phyloP scores from a whole-genome alignment of 2,113 vertebrate genomes.

The Bufo gargarizans region DNA sequence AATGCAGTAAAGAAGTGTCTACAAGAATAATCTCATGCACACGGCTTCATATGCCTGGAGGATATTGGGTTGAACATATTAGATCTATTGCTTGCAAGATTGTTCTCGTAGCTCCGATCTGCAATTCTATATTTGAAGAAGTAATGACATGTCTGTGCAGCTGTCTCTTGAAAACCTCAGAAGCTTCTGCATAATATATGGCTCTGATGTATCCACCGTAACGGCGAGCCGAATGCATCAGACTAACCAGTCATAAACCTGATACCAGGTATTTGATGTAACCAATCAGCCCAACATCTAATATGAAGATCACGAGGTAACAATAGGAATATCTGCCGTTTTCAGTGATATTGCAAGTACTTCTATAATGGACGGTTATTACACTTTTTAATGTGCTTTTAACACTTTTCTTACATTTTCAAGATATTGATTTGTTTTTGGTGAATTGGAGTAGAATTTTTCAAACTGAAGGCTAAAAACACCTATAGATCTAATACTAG shows the following conservation, averaged over 20 bases:
- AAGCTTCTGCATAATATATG: slow-evolving; percentile 8
- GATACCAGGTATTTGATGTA: slow-evolving; percentile 43
- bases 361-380: too few relatives aligned
- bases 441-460: too few relatives aligned
- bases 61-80: background rate
- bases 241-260: slow-evolving; percentile 39
- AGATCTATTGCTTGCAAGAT: background rate
- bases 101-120: background rate
- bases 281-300: slow-evolving; percentile 2
- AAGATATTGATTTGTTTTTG: too few relatives aligned
- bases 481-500: too few relatives aligned
- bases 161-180: background rate
- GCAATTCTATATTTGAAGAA: background rate
- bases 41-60: background rate
- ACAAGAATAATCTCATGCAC: background rate
- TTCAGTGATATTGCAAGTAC: too few relatives aligned
- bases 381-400: too few relatives aligned
- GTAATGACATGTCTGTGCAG: slow-evolving; percentile 21
- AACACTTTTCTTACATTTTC: too few relatives aligned
- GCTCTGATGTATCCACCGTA: background rate
- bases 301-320: slow-evolving; percentile 34
- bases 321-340: background rate
- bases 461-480: too few relatives aligned
- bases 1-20: too few relatives aligned
- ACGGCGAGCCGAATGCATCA: background rate